Percentiles rank a stretch among this genome's conserved stretches.
Evolutionary conservation across 2,797 vertebrate genomes (phyloP).

Genomic region (Pseudotriccus pelzelni): DNA sequence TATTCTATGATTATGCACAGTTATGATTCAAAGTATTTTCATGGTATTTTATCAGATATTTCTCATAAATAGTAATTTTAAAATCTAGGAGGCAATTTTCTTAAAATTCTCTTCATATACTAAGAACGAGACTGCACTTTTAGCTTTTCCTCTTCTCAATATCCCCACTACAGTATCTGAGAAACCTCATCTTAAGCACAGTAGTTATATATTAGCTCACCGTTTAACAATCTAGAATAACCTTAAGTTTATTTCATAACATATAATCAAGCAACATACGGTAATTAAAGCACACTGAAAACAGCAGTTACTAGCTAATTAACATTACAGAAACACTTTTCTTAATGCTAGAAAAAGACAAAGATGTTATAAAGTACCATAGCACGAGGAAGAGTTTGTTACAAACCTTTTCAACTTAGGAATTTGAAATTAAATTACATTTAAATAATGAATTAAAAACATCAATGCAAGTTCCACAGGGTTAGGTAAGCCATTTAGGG

Average conservation of each 20-base stretch:
- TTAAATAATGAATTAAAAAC: not conserved
- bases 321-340: slow-evolving; percentile 84
- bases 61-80: slow-evolving; percentile 19
- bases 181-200: slow-evolving; percentile 50
- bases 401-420: not conserved
- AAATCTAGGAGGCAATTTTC: not conserved
- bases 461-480: not conserved
- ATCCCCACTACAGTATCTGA: not conserved
- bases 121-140: not conserved
- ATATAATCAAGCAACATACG: slow-evolving; percentile 87
- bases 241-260: slow-evolving; percentile 79
- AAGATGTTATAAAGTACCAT: slow-evolving; percentile 74
- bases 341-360: slow-evolving; percentile 84
- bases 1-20: not conserved
- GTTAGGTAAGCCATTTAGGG: not conserved
- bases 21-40: slow-evolving; percentile 12
- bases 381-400: slow-evolving; percentile 19
- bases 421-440: not conserved
- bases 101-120: not conserved
- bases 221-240: slow-evolving; percentile 69
- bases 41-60: slow-evolving; percentile 25
- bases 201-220: slow-evolving; percentile 49
- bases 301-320: slow-evolving; percentile 84
- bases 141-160: slow-evolving; percentile 1
- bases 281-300: slow-evolving; percentile 76